Base-by-base conservation (phyloP, 2,797 vertebrate species). In the Poecilia velifera region DNA sequence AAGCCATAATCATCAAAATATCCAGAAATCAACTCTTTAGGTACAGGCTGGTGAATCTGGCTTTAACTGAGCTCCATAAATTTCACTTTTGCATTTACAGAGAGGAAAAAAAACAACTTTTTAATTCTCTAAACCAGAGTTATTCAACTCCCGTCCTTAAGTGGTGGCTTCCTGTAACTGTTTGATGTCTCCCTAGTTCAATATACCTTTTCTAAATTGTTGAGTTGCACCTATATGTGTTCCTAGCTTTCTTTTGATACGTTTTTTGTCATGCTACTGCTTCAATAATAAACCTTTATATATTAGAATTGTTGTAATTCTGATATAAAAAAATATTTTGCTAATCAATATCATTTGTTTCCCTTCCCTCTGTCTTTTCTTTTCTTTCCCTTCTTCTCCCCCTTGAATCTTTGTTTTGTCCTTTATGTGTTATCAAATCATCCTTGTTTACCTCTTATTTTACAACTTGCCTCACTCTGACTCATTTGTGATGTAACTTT, bases 321-420 rank as follows among this genome's bases (percentile, higher is more conserved):
- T n/a, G 25, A 34, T 13, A n/a, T 43, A 25, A 34, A 34, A 34
- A 9, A 36, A 18, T 55, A 28, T 82, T 79, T 80, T 76, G 68
- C 73, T 88, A 84, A 91, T 46, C 1, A 74, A 31, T 84, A 59
- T 3, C 2, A 80, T 83, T 57, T 78, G 18, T 62, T 80, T 4
- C 16, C 34, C 43, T 13, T 25, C 2, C 71, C 51, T 72, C 34
- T 72, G 41, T 77, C 72, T 36, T 76, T 51, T 34, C 78, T 34
- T 46, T 76, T 36, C 74, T 49, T 43, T 0, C 25, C 18, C 78
- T 46, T 47, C 9, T 34, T 20, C 31, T 34, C 12, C 53, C 39
- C 28, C 31, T 57, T 45, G 25, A 22, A 83, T 73, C 31, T 79
- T 80, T 53, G 71, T 68, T 62, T 70, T 82, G 46, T 51, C 84